Base-by-base conservation (phyloP, 2,888 invertebrate genomes). In the Tetramorium bicarinatum region DNA sequence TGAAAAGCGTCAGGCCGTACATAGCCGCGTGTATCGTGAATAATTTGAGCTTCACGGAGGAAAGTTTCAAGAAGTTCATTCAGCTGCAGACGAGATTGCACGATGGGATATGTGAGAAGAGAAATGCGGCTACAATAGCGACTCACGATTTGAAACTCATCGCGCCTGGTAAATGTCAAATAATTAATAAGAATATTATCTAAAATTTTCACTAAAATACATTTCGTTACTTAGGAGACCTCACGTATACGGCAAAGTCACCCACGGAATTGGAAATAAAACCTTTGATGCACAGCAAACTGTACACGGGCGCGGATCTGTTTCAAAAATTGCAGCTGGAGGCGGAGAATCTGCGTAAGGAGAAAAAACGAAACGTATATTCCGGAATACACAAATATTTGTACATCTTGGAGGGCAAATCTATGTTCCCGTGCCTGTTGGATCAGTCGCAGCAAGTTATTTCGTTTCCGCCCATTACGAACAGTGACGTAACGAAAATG, bases 401-500 rank as follows among this genome's bases (percentile, higher is more conserved):
- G 85, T 97, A 98, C 92, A 94, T 98, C 34, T 94, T 98, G 85
- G 97, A 97, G 94, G 97, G 97, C 56, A 97, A 97, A 93, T 95
- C 96, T 0, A 94, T 96, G 56, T 98, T 97, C 94, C 97, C 98
- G 0, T 98, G 97, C 91, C 93, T 98, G 59, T 91, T 96, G 87
- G 97, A 97, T 92, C 95, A 96, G 7, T 95, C 95, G 15, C 96
- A 96, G 1, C 96, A 95, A 85, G 97, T 98, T 2, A 97, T 98
- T 91, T 98, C 98, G 59, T 97, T 98, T 93, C 98, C 98, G 15
- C 98, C 98, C 0, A 97, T 98, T 90, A 98, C 98, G 29, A 98
- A 98, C 95, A 97, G 97, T 82, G 98, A 98, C 76, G 95, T 96
- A 86, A 97, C 98, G 1, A 98, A 98, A 97, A 97, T 98, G 95